Evolutionary conservation across 2,797 vertebrate genomes (phyloP).

Genomic region (Sphaeramia orbicularis): DNA sequence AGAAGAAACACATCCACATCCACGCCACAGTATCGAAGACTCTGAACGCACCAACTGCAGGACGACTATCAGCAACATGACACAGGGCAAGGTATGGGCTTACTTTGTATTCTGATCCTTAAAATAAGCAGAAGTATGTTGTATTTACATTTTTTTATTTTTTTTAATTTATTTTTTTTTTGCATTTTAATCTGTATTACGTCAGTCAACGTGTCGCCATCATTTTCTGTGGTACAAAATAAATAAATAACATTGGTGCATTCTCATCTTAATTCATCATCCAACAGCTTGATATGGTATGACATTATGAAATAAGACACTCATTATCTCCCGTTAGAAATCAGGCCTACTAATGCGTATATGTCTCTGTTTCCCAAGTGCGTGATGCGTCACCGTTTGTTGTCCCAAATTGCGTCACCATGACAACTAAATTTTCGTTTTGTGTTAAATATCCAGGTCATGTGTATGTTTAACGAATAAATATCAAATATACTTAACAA

Average conservation of each 20-base stretch:
- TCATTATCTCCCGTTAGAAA: not conserved
- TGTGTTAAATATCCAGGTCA: not conserved
- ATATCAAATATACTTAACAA: too few relatives aligned
- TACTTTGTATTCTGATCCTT: not conserved
- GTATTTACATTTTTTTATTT: too few relatives aligned
- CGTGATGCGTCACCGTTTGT: conserved; percentile 59
- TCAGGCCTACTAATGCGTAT: not conserved
- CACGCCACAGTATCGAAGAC: conserved; percentile 12
- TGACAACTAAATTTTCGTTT: conserved; percentile 31
- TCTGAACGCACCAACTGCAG: conserved; percentile 20
- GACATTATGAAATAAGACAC: too few relatives aligned
- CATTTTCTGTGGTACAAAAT: too few relatives aligned
- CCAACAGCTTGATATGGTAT: too few relatives aligned
- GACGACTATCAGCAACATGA: conserved; percentile 73
- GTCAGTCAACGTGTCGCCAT: too few relatives aligned
- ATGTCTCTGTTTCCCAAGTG: not conserved
- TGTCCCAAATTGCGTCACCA: conserved; percentile 44
- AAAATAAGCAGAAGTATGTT: too few relatives aligned
- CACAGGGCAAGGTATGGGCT: conserved; percentile 82
- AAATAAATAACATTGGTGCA: too few relatives aligned
- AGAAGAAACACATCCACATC: conserved; percentile 39
- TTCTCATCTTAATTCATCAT: too few relatives aligned
- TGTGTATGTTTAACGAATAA: too few relatives aligned
- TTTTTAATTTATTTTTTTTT: too few relatives aligned
- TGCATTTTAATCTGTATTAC: too few relatives aligned